phyloP scores from a whole-genome alignment of 37 sponge, comb jelly and placozoan species.

The Dysidea cf. avara region DNA sequence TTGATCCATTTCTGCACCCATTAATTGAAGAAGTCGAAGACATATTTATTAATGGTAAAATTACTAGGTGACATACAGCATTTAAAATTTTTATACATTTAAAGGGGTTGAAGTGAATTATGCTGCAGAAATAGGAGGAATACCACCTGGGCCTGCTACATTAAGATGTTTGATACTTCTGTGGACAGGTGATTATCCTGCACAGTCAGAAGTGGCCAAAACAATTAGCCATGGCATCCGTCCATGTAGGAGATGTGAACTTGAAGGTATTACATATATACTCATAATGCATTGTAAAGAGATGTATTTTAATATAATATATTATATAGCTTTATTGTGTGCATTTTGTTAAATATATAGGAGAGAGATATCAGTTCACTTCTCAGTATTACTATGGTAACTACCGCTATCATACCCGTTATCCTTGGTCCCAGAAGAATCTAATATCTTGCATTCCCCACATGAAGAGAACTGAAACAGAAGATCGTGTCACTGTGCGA shows the following conservation, averaged over 20 bases:
- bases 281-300: no score
- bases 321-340: neutral
- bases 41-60: slow-evolving; percentile 21
- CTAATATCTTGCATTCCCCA: neutral
- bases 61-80: neutral
- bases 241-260: slow-evolving; percentile 5
- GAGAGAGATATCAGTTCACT: neutral
- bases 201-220: slow-evolving; percentile 27
- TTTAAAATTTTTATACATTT: slow-evolving; percentile 7
- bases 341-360: neutral
- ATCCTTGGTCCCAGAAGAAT: neutral
- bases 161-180: slow-evolving; percentile 20
- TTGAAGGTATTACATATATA: slow-evolving; percentile 6
- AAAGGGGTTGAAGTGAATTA: slow-evolving; percentile 21
- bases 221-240: slow-evolving; percentile 1
- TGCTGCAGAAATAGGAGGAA: slow-evolving; percentile 5
- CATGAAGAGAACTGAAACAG: slow-evolving; percentile 1
- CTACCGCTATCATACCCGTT: neutral
- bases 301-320: neutral
- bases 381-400: neutral
- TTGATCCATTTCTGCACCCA: slow-evolving; percentile 30
- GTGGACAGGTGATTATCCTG: slow-evolving; percentile 35
- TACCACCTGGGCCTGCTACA: slow-evolving; percentile 6
- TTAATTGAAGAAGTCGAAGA: slow-evolving; percentile 18
- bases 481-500: neutral